A percentile compares a stretch with the other conserved stretches of the same genome.
phyloP scores from a whole-genome alignment of 2,113 vertebrate species.

The Microcebus lehilahytsara region DNA sequence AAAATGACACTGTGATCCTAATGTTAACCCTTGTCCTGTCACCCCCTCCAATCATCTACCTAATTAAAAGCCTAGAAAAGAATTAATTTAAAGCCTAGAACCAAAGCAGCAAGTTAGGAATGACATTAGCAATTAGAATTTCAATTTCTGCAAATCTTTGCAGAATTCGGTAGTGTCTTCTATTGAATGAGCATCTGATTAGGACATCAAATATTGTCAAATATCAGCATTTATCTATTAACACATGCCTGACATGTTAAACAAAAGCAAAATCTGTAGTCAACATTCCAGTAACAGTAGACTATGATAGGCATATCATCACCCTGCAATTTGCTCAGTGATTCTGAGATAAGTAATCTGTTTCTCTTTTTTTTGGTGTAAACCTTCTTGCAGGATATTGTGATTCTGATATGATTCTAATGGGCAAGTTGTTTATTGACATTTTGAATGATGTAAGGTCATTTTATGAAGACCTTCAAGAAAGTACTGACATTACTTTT shows the following conservation, averaged over 20 bases:
- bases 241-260: slow-evolving; percentile 32
- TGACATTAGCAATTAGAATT: slow-evolving; percentile 32
- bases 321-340: not conserved
- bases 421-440: not conserved
- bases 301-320: slow-evolving; percentile 9
- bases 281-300: slow-evolving; percentile 40
- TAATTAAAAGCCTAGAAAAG: slow-evolving; percentile 33
- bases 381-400: not conserved
- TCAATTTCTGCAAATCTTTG: slow-evolving; percentile 54
- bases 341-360: not conserved
- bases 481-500: slow-evolving; percentile 18
- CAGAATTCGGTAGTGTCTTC: slow-evolving; percentile 33
- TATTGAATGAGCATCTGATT: slow-evolving; percentile 44
- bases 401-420: not conserved
- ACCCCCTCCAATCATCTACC: not conserved
- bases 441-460: slow-evolving; percentile 18
- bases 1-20: not conserved
- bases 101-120: slow-evolving; percentile 39
- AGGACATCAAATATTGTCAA: slow-evolving; percentile 37
- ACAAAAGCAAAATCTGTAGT: slow-evolving; percentile 34
- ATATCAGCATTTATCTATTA: slow-evolving; percentile 35
- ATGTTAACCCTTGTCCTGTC: not conserved
- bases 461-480: slow-evolving; percentile 34
- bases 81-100: slow-evolving; percentile 39
- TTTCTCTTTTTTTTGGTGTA: not conserved